These are phyloP conservation scores for Aplocera efformata DNA, from an alignment of 2,888 invertebrate species.

Conservation along the genomic window DNA sequence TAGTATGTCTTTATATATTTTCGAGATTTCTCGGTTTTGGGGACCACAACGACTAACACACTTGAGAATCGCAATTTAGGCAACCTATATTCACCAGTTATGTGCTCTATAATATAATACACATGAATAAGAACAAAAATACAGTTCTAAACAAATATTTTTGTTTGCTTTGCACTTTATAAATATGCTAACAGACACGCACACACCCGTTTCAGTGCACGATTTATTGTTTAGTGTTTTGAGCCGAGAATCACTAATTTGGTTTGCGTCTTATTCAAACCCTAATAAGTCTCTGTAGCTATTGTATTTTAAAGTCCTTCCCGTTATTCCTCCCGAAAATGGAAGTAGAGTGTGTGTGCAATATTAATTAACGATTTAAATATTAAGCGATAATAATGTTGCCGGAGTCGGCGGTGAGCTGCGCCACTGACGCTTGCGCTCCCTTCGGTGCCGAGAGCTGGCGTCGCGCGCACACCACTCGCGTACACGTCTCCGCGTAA, in stretches of 20 bases:
- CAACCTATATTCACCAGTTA: no score
- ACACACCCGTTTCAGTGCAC: slow-evolving; percentile 3
- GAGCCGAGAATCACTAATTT: slow-evolving; percentile 36
- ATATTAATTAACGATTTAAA: slow-evolving; percentile 75
- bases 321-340: slow-evolving; percentile 70
- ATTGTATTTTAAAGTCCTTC: slow-evolving; percentile 61
- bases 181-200: slow-evolving; percentile 1
- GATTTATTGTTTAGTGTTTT: slow-evolving; percentile 30
- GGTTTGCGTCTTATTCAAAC: slow-evolving; percentile 39
- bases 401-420: slow-evolving; percentile 51
- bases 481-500: slow-evolving; percentile 75
- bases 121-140: no score
- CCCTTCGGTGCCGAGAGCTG: slow-evolving; percentile 58
- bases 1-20: no score
- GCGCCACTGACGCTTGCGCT: slow-evolving; percentile 48
- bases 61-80: no score
- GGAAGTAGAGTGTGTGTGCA: slow-evolving; percentile 59
- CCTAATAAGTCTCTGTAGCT: slow-evolving; percentile 51
- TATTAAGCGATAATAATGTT: slow-evolving; percentile 63
- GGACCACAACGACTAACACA: no score
- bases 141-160: no score
- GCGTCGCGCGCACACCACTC: slow-evolving; percentile 66
- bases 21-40: no score
- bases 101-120: no score
- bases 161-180: no score